Evolutionary conservation across 2,888 invertebrate genomes (phyloP).

Genomic region (Orthosia gracilis): DNA sequence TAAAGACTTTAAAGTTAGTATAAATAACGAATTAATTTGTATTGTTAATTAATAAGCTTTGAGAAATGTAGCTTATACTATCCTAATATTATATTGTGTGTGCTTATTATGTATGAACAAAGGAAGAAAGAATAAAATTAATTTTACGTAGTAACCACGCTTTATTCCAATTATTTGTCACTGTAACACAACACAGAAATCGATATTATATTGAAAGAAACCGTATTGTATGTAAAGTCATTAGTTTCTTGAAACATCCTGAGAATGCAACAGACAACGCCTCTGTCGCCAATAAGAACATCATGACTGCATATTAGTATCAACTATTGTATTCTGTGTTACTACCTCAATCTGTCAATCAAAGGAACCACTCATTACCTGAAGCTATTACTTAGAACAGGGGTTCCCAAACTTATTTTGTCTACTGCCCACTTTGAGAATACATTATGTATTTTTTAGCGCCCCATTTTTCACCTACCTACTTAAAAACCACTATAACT

Average conservation of each 20-base stretch:
- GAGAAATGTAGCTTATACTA: background rate
- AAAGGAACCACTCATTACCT: constrained; percentile 32
- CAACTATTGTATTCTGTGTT: no score
- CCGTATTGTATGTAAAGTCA: constrained; percentile 4
- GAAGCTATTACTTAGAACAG: constrained; percentile 20
- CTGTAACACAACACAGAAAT: background rate
- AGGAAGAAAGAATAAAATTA: no score
- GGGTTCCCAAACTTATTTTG: no score
- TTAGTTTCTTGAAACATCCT: background rate
- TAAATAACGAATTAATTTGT: no score
- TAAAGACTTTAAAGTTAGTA: background rate
- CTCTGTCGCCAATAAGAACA: constrained; percentile 25
- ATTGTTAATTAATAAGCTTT: no score
- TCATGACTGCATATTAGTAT: constrained; percentile 14
- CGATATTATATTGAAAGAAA: constrained; percentile 1
- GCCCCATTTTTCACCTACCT: no score
- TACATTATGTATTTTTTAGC: no score
- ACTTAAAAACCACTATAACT: no score
- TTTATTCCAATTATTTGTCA: background rate
- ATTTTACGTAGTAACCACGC: no score
- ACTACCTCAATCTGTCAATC: constrained; percentile 19
- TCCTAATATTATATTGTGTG: no score
- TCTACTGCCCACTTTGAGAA: no score
- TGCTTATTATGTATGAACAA: no score
- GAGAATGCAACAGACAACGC: constrained; percentile 34